phyloP scores from a whole-genome alignment of 2,113 vertebrate genomes.

The Apodemus sylvaticus region DNA sequence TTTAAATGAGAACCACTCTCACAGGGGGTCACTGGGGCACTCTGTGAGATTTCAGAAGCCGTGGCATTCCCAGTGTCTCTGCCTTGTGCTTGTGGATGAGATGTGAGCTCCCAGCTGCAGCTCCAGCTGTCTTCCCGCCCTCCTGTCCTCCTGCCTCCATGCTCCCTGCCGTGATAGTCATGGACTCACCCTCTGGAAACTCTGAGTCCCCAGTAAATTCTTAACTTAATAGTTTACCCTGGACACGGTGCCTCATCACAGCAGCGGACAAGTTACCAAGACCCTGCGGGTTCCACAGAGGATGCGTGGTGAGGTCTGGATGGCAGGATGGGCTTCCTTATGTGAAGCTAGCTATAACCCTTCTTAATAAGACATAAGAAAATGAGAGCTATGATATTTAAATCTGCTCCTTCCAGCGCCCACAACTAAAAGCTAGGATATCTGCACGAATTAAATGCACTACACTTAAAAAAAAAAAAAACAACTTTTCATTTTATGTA shows the following conservation, averaged over 20 bases:
- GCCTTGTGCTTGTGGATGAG: too few species aligned
- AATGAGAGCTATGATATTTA: not conserved
- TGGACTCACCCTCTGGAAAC: too few species aligned
- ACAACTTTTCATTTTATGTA: too few species aligned
- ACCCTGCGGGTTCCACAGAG: too few species aligned
- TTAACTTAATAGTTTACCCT: not conserved
- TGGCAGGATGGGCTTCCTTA: not conserved
- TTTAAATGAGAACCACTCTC: not conserved
- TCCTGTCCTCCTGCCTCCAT: too few species aligned
- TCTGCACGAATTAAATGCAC: not conserved
- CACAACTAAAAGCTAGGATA: not conserved
- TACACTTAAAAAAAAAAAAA: not conserved
- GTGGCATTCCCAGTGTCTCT: too few species aligned
- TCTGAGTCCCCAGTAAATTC: not conserved
- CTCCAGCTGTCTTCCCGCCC: too few species aligned
- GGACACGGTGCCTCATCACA: not conserved
- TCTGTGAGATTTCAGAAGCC: not conserved
- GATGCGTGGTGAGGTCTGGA: accelerated
- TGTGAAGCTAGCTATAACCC: not conserved
- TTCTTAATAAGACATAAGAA: not conserved
- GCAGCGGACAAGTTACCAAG: not conserved
- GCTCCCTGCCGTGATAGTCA: too few species aligned
- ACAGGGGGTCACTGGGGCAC: not conserved
- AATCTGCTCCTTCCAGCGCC: not conserved
- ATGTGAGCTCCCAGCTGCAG: too few species aligned